Evolutionary conservation across 2,113 vertebrate genomes (phyloP).

Genomic region (Aleadryas rufinucha): DNA sequence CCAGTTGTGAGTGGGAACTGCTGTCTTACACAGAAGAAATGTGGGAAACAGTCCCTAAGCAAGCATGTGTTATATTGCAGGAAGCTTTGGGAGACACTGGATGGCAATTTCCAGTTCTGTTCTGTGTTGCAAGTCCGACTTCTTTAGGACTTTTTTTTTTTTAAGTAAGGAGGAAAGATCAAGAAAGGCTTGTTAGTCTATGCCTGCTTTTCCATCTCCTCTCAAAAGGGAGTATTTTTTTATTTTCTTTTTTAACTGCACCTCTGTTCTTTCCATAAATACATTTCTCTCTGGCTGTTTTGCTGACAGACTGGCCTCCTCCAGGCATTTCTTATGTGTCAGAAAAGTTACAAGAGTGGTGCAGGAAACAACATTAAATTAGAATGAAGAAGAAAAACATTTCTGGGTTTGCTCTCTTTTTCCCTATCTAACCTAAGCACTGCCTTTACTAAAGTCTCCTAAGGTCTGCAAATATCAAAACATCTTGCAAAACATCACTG

Average conservation of each 20-base stretch:
- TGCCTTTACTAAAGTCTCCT: constrained; percentile 22
- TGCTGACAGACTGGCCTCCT: background rate
- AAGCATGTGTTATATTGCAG: background rate
- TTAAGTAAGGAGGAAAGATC: background rate
- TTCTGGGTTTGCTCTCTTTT: background rate
- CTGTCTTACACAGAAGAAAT: background rate
- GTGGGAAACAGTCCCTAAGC: background rate
- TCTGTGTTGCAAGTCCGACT: background rate
- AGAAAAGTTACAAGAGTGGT: background rate
- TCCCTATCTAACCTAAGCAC: background rate
- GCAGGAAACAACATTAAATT: constrained; percentile 4
- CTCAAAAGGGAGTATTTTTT: background rate
- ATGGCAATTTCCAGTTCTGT: background rate
- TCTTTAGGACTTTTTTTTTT: background rate
- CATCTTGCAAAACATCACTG: background rate
- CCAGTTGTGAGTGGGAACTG: background rate
- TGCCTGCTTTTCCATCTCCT: background rate
- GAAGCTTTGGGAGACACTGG: background rate
- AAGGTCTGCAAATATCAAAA: constrained; percentile 35
- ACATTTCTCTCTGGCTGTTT: background rate
- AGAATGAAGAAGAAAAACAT: background rate
- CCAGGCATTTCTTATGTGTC: background rate
- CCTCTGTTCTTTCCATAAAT: constrained; percentile 3
- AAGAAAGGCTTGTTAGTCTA: background rate
- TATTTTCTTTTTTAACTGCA: background rate